Percentiles rank a stretch among this genome's conserved stretches.
These are phyloP conservation scores for Epizoanthus stellaris DNA, from an alignment of 92 coral and sea anemone genomes.

Conservation along the genomic window DNA sequence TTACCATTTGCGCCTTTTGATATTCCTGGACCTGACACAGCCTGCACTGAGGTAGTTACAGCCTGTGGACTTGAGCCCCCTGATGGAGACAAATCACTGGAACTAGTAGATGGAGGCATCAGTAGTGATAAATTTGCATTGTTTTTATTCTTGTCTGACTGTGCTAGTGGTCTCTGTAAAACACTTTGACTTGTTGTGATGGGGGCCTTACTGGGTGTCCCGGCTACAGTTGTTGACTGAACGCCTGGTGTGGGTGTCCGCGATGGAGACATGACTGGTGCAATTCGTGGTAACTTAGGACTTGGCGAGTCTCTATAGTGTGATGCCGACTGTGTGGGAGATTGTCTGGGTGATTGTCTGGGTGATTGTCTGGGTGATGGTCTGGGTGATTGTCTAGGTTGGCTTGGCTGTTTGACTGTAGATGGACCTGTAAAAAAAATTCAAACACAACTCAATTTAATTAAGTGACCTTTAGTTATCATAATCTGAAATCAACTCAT, in stretches of 20 bases:
- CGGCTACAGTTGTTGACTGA: background rate
- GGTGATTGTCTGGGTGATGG: background rate
- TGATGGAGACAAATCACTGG: background rate
- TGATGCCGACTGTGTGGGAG: background rate
- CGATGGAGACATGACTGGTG: background rate
- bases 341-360: background rate
- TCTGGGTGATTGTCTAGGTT: no score
- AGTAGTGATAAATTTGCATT: background rate
- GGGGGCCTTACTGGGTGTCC: background rate
- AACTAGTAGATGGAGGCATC: background rate
- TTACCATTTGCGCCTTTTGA: no score
- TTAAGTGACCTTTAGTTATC: no score
- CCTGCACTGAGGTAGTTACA: no score
- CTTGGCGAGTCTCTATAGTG: background rate
- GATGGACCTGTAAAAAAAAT: no score
- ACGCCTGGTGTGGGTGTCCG: background rate
- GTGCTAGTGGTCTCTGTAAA: background rate
- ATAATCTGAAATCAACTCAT: no score
- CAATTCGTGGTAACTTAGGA: background rate
- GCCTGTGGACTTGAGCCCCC: no score
- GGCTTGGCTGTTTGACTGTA: no score
- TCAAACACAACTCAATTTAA: no score
- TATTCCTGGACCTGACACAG: no score
- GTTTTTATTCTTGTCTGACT: background rate
- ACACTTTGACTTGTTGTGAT: background rate